Base-by-base conservation (phyloP, 1,140 invertebrate species). In the Polyergus mexicanus region DNA sequence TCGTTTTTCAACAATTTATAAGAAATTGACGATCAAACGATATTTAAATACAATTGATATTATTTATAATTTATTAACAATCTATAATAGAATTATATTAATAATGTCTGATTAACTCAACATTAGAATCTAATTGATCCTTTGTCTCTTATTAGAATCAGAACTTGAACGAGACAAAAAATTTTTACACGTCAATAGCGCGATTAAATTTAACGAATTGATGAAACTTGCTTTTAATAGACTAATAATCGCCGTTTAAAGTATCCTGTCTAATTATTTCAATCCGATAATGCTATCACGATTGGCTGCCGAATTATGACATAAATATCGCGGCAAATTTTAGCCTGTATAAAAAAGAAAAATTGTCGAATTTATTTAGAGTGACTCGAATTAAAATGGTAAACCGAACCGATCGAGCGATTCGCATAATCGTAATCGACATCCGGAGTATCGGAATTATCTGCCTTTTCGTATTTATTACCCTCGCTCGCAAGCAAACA, bases 231-330 rank as follows among this genome's bases (percentile, higher is more conserved):
- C 0, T n/a, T 58, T 81, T 47, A 72, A 71, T 58, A 54, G 38
- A 56, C 22, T 25, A 72, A 74, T 38, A 54, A 16, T 72, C 41
- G 19, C 13, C 38, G 0, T 58, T 83, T 60, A n/a, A 51, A 74
- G 25, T 72, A 81, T 47, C 35, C 74, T 13, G 22, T 32, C 28
- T 62, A 62, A 83, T 81, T 72, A 72, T 72, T 41, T 44, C 51
- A 58, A 6, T 35, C 22, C 35, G 32, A 44, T 41, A 28, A 19
- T 22, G 19, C 19, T 51, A 51, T 41, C 38, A 69, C 7, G 6
- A 13, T n/a, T 41, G 16, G 16, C 10, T 19, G 25, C 25, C 47
- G 51, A 56, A 69, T 58, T 3, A 47, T 5, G 35, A 71, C 35
- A 80, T 41, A 69, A 71, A 11, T 35, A 32, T 16, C n/a, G 4